Conservation (phyloP, 1,140 invertebrate genomes). For the Drosophila gunungcola region DNA sequence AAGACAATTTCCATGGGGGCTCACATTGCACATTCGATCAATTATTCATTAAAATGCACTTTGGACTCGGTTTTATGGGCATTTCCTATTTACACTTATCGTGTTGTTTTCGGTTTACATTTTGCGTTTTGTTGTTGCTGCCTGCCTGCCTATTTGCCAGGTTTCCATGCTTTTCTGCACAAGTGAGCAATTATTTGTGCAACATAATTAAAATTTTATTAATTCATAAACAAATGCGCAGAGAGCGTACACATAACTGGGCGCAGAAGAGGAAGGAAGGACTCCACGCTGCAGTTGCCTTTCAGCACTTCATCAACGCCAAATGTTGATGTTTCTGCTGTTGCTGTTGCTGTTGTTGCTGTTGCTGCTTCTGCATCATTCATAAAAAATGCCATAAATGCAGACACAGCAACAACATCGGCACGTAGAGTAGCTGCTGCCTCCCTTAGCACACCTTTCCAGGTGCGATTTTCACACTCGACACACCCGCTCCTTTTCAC, state of each 20-base stretch:
- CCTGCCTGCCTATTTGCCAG: conserved; percentile 19
- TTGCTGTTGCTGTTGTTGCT: conserved; percentile 20
- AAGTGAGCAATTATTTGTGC: conserved; percentile 77
- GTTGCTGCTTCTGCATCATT: conserved; percentile 63
- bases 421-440: conserved; percentile 18
- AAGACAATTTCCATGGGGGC: conserved; percentile 11
- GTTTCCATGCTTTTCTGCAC: conserved; percentile 55
- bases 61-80: conserved; percentile 38
- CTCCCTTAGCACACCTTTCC: conserved; percentile 15
- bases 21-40: conserved; percentile 31
- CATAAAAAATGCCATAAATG: conserved; percentile 73
- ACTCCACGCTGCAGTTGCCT: conserved; percentile 43
- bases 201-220: conserved; percentile 80
- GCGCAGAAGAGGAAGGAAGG: conserved; percentile 36
- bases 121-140: conserved; percentile 31
- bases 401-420: conserved; percentile 50
- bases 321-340: conserved; percentile 42
- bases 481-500: background rate
- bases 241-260: conserved; percentile 37
- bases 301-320: conserved; percentile 59
- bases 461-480: conserved; percentile 50
- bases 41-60: conserved; percentile 52
- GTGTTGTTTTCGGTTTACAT: conserved; percentile 35
- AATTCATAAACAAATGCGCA: conserved; percentile 76
- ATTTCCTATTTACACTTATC: conserved; percentile 53